phyloP scores from a whole-genome alignment of 1,140 invertebrate species.

The Drosophila suzukii region DNA sequence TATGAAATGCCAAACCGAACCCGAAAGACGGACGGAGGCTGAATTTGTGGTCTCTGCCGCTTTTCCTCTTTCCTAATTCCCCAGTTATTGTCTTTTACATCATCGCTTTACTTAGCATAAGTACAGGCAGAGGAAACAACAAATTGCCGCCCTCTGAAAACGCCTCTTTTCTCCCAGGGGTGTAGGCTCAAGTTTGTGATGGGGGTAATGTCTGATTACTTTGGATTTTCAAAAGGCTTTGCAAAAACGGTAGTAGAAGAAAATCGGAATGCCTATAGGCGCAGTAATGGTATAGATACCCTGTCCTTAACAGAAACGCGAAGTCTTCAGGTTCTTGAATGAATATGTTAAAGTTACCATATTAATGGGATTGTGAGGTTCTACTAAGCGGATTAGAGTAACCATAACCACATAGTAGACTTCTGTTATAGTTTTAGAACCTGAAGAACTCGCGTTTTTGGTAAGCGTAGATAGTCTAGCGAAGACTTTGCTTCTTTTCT shows the following conservation, averaged over 20 bases:
- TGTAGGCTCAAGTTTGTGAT: neutral
- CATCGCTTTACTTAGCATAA: conserved; percentile 82
- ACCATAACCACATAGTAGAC: too few relatives aligned
- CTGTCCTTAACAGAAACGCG: too few relatives aligned
- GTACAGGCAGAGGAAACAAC: conserved; percentile 70
- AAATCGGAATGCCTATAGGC: neutral
- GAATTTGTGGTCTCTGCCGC: conserved; percentile 72
- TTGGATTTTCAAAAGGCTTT: neutral
- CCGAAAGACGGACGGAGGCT: conserved; percentile 25
- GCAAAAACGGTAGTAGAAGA: neutral
- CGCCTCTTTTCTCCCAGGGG: neutral
- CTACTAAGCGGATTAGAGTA: too few relatives aligned
- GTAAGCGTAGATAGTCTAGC: neutral
- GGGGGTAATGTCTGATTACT: neutral
- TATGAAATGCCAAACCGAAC: conserved; percentile 67
- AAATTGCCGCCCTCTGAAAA: conserved; percentile 57
- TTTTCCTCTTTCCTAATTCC: conserved; percentile 19
- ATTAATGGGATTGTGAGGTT: too few relatives aligned
- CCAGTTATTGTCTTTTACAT: conserved; percentile 78
- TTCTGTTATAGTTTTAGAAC: too few relatives aligned
- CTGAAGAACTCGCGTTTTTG: neutral
- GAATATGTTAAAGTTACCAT: too few relatives aligned
- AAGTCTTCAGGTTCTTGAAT: too few relatives aligned
- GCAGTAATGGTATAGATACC: too few relatives aligned
- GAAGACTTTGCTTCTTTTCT: neutral